These are phyloP conservation scores for Micropoecilia bifurca DNA, from an alignment of 2,797 vertebrate species.

Conservation along the genomic window DNA sequence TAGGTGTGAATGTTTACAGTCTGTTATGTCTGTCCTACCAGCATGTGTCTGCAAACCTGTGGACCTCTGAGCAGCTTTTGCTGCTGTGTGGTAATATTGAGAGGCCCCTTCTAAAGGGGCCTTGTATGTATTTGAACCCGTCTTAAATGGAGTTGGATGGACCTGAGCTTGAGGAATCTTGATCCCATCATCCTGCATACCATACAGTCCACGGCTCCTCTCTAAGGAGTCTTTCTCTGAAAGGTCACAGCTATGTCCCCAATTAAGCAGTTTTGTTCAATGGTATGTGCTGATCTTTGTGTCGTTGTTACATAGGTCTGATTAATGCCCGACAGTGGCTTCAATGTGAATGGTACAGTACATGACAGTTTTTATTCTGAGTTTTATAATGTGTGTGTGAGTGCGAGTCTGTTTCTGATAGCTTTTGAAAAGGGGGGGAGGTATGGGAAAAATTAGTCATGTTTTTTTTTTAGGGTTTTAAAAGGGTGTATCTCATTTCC, in stretches of 20 bases:
- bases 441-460: constrained; percentile 71
- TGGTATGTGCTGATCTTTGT: not conserved
- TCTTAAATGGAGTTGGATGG: constrained; percentile 50
- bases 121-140: constrained; percentile 58
- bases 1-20: constrained; percentile 45
- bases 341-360: not conserved
- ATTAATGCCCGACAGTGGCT: constrained; percentile 1
- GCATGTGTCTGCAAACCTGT: constrained; percentile 46
- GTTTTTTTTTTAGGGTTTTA: constrained; percentile 62
- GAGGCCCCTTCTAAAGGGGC: constrained; percentile 53
- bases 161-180: constrained; percentile 60
- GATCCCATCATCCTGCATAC: constrained; percentile 50
- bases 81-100: constrained; percentile 53
- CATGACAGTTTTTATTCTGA: constrained; percentile 14
- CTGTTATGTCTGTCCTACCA: constrained; percentile 35
- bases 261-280: not conserved
- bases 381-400: constrained; percentile 10
- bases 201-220: constrained; percentile 41
- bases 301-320: not conserved
- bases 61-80: constrained; percentile 50
- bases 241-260: constrained; percentile 42
- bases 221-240: constrained; percentile 46
- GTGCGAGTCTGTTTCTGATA: constrained; percentile 30
- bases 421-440: constrained; percentile 25
- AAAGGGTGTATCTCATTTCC: constrained; percentile 76